Evolutionary conservation across 2,113 vertebrate genomes (phyloP).

Genomic region (Nycticorax nycticorax): DNA sequence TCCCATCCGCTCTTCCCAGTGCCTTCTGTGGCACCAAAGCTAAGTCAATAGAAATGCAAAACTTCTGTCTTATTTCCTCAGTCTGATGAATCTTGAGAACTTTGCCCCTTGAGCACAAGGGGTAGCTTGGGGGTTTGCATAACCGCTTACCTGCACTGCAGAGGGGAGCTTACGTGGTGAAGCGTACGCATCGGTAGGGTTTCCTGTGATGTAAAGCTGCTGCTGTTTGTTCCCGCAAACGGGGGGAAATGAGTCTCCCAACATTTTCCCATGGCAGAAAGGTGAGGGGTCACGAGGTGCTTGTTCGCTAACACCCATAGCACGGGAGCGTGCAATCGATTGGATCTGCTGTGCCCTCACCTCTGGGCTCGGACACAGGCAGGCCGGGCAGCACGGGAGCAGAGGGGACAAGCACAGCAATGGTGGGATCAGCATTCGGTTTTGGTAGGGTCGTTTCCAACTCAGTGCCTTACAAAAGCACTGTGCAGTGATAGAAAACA

Average conservation of each 20-base stretch:
- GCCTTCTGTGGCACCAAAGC: not conserved
- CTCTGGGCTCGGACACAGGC: not conserved
- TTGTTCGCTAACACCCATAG: not conserved
- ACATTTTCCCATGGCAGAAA: constrained; percentile 43
- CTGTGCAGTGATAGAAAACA: not conserved
- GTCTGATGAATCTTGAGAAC: not conserved
- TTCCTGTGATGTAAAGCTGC: not conserved
- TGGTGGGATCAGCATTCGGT: not conserved
- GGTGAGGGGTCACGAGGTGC: not conserved
- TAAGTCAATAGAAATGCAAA: constrained; percentile 15
- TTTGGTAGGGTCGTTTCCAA: not conserved
- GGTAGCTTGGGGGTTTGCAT: not conserved
- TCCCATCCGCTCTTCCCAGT: not conserved
- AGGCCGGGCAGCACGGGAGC: not conserved
- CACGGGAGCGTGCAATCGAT: not conserved
- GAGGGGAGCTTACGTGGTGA: not conserved
- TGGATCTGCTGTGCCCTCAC: not conserved
- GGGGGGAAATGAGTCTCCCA: not conserved
- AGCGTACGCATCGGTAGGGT: not conserved
- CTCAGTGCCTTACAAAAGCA: not conserved
- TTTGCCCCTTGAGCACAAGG: not conserved
- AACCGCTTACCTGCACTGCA: not conserved
- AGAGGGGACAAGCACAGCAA: not conserved
- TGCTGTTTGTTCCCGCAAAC: not conserved
- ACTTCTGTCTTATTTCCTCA: not conserved